phyloP scores from a whole-genome alignment of 1,140 invertebrate genomes.

The Lutraria rhynchaena region DNA sequence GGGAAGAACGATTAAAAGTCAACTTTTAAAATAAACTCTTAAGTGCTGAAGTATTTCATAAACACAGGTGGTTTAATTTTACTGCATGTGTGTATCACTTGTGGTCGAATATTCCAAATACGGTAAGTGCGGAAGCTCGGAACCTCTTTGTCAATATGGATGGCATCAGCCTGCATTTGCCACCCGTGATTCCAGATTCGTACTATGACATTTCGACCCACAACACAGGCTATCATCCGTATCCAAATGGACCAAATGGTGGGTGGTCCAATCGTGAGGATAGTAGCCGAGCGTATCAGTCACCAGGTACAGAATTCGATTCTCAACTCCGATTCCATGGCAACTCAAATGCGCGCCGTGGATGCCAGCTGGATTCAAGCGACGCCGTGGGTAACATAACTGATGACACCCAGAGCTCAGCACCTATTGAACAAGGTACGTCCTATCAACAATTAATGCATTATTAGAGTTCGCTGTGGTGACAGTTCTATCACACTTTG shows the following conservation, averaged over 20 bases:
- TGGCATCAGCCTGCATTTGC: conserved; percentile 20
- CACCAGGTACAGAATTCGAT: conserved; percentile 20
- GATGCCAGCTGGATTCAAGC: conserved; percentile 1
- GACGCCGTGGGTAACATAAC: not conserved
- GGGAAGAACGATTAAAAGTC: too few relatives aligned
- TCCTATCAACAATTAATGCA: too few relatives aligned
- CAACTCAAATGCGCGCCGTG: not conserved
- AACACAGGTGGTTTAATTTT: too few relatives aligned
- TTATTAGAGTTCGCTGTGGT: too few relatives aligned
- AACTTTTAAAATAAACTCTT: too few relatives aligned
- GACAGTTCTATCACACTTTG: too few relatives aligned
- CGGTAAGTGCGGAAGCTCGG: not conserved
- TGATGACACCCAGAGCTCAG: not conserved
- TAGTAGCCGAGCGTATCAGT: not conserved
- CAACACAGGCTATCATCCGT: conserved; percentile 12
- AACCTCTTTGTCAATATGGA: conserved; percentile 15
- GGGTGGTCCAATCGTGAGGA: conserved; percentile 41
- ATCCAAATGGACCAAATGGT: not conserved
- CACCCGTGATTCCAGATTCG: conserved; percentile 46
- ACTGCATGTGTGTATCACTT: too few relatives aligned
- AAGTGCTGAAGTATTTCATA: too few relatives aligned
- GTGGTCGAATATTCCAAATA: too few relatives aligned
- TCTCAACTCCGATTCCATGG: conserved; percentile 1
- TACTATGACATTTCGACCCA: conserved; percentile 53
- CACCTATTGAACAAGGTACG: conserved; percentile 8